Base-by-base conservation (phyloP, 2,888 invertebrate species). In the Adela reaumurella region DNA sequence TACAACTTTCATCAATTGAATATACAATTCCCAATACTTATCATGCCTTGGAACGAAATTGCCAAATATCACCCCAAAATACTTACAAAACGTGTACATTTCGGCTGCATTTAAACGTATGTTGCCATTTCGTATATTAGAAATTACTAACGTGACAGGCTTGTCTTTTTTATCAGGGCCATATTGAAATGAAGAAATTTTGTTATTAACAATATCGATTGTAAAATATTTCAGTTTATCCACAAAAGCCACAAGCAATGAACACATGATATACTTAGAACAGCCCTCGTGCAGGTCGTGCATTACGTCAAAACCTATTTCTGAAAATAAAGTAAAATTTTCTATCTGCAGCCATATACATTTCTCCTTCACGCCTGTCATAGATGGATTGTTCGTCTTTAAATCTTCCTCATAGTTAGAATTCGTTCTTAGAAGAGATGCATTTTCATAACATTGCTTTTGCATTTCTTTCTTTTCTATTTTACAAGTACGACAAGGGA, bases 301-400 rank as follows among this genome's bases (percentile, higher is more conserved):
- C 59, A 63, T 60, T n/a, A 62, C 53, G 50, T 63, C 64, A 53
- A 57, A 58, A n/a, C n/a, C n/a, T n/a, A n/a, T n/a, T n/a, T n/a
- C n/a, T n/a, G n/a, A n/a, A n/a, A n/a, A n/a, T n/a, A n/a, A n/a
- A n/a, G n/a, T n/a, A n/a, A n/a, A n/a, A n/a, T n/a, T n/a, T n/a
- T n/a, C n/a, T n/a, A n/a, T n/a, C n/a, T n/a, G n/a, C n/a, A n/a
- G n/a, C n/a, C n/a, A n/a, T n/a, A n/a, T n/a, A n/a, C n/a, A n/a
- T n/a, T n/a, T n/a, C n/a, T n/a, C n/a, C n/a, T 8, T 54, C 53
- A 11, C 55, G 28, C 54, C 62, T 64, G 20, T 53, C 49, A 46
- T 57, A 58, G 43, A 54, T 48, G 56, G n/a, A n/a, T n/a, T 64
- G 59, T 57, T 59, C 62, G 52, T 53, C 50, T 43, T 43, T 17